phyloP scores from a whole-genome alignment of 2,888 invertebrate species.

The Athalia cordata region DNA sequence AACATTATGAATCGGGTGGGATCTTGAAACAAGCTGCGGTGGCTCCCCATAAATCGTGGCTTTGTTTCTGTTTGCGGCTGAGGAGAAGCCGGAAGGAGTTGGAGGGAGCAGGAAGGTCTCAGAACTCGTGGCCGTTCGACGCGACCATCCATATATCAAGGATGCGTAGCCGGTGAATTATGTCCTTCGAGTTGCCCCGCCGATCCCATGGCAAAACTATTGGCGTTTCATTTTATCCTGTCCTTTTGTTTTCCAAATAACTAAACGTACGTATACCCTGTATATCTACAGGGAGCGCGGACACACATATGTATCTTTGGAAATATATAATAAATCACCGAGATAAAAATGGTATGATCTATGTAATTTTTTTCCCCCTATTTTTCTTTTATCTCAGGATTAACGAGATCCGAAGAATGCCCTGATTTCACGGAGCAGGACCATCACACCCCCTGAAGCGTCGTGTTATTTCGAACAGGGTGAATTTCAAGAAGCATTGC shows the following conservation, averaged over 20 bases:
- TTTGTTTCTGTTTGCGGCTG: conserved; percentile 43
- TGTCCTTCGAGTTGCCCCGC: conserved; percentile 36
- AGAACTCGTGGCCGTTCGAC: conserved; percentile 43
- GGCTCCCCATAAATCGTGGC: conserved; percentile 39
- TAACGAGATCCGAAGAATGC: not conserved
- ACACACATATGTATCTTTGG: too few species aligned
- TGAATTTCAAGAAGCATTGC: not conserved
- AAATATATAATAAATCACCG: conserved; percentile 12
- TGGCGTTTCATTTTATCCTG: conserved; percentile 18
- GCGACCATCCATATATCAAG: conserved; percentile 47
- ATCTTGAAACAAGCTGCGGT: conserved; percentile 40
- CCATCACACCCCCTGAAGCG: not conserved
- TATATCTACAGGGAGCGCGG: too few species aligned
- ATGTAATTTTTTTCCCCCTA: not conserved
- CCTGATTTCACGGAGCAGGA: not conserved
- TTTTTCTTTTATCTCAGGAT: not conserved
- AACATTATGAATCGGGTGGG: conserved; percentile 40
- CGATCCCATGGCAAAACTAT: conserved; percentile 38
- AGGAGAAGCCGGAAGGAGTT: conserved; percentile 9
- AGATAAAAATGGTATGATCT: not conserved
- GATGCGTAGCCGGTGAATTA: conserved; percentile 46
- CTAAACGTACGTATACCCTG: too few species aligned
- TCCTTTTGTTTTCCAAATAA: not conserved
- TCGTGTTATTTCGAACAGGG: not conserved
- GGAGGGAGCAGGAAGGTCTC: conserved; percentile 19